phyloP scores from a whole-genome alignment of 64 coral and sea anemone genomes.

The Montipora foliosa region DNA sequence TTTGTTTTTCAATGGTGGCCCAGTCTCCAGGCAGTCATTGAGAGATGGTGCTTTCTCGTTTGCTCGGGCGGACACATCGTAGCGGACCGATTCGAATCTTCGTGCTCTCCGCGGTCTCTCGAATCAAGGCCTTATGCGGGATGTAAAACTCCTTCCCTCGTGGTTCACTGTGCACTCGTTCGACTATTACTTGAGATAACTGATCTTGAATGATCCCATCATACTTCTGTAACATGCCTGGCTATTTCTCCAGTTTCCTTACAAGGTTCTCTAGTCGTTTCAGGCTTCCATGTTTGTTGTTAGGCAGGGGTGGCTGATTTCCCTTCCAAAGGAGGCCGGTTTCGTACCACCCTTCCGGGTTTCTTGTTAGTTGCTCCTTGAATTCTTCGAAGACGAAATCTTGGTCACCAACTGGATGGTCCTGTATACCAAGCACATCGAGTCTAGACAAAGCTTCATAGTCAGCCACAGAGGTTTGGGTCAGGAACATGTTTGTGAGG shows the following conservation, averaged over 20 bases:
- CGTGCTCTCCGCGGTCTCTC: neutral
- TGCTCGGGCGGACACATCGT: too few species aligned
- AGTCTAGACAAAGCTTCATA: slow-evolving; percentile 5
- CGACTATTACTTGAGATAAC: slow-evolving; percentile 34
- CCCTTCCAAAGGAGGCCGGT: slow-evolving; percentile 22
- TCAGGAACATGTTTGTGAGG: neutral
- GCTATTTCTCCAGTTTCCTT: neutral
- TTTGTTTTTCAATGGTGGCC: neutral
- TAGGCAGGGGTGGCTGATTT: slow-evolving; percentile 9
- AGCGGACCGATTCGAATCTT: too few species aligned
- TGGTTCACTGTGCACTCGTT: slow-evolving; percentile 21
- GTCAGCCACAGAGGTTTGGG: neutral
- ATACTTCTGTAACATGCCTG: slow-evolving; percentile 20
- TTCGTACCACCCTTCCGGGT: slow-evolving; percentile 7
- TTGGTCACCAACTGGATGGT: slow-evolving; percentile 29
- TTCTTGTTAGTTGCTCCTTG: slow-evolving; percentile 26
- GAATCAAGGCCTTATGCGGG: slow-evolving; percentile 14
- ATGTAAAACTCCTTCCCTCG: slow-evolving; percentile 2
- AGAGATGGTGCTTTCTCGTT: too few species aligned
- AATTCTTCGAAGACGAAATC: slow-evolving; percentile 2
- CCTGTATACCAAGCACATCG: slow-evolving; percentile 29
- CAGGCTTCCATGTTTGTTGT: slow-evolving; percentile 3
- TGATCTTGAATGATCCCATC: slow-evolving; percentile 12
- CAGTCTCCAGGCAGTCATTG: too few species aligned
- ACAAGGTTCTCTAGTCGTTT: slow-evolving; percentile 31